Evolutionary conservation across 2,888 invertebrate species (phyloP).

Genomic region (Corbicula japonica): DNA sequence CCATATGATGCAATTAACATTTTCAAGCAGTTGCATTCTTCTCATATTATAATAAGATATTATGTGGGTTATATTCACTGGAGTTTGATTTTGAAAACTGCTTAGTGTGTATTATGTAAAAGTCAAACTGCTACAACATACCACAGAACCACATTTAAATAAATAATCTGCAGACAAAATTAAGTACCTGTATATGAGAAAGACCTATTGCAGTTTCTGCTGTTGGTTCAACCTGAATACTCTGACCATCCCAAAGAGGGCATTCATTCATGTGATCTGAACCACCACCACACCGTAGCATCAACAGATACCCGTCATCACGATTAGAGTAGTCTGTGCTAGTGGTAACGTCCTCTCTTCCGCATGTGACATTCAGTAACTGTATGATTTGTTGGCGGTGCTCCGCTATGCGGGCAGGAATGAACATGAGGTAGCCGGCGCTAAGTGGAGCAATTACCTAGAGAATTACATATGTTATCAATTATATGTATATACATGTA

Average conservation of each 20-base stretch:
- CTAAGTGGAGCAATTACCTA: slow-evolving; percentile 69
- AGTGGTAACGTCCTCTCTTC: slow-evolving; percentile 82
- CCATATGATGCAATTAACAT: too few species aligned
- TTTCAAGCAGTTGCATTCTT: too few species aligned
- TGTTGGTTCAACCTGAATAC: slow-evolving; percentile 86
- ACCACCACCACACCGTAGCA: slow-evolving; percentile 82
- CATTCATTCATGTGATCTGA: slow-evolving; percentile 70
- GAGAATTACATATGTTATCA: too few species aligned
- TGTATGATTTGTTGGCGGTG: slow-evolving; percentile 85
- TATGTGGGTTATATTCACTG: too few species aligned
- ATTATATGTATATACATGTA: too few species aligned
- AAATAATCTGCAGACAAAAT: too few species aligned
- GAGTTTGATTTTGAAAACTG: too few species aligned
- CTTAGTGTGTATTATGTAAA: too few species aligned
- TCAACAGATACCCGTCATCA: slow-evolving; percentile 85
- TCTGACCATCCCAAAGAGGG: slow-evolving; percentile 84
- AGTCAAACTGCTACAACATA: too few species aligned
- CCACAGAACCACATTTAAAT: too few species aligned
- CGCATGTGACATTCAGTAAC: slow-evolving; percentile 87
- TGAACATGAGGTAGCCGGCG: slow-evolving; percentile 86
- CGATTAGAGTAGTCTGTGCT: slow-evolving; percentile 58
- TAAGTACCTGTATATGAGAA: slow-evolving; percentile 87
- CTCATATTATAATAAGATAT: too few species aligned
- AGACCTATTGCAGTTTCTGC: slow-evolving; percentile 87
- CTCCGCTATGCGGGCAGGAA: slow-evolving; percentile 84